These are phyloP conservation scores for Sphaerodactylus townsendi DNA, from an alignment of 2,113 vertebrate species.

Conservation along the genomic window DNA sequence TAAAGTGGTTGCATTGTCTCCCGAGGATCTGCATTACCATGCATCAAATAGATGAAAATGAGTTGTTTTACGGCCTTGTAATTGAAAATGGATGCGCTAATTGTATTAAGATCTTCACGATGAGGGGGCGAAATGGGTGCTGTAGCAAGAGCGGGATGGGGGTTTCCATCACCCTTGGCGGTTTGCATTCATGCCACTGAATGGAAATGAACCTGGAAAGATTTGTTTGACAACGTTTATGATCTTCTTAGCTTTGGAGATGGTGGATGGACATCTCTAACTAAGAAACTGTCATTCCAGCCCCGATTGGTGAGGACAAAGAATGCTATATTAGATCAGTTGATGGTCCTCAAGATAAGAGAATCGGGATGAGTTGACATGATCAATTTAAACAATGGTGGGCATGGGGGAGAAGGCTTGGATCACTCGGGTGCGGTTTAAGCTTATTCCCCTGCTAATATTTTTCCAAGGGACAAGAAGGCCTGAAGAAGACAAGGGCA, in stretches of 20 bases:
- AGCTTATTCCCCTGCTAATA: not conserved
- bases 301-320: not conserved
- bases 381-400: not conserved
- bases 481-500: not conserved
- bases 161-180: conserved; percentile 14
- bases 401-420: not conserved
- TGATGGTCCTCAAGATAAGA: not conserved
- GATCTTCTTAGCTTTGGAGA: not conserved
- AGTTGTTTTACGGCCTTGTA: conserved; percentile 63
- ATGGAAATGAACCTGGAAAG: not conserved
- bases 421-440: not conserved
- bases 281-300: not conserved
- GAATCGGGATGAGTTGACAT: not conserved
- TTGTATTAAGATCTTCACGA: conserved; percentile 63
- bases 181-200: not conserved
- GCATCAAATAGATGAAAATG: conserved; percentile 71
- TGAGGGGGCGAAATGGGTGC: conserved; percentile 44
- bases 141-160: conserved; percentile 41
- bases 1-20: conserved; percentile 60
- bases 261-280: not conserved
- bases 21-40: conserved; percentile 60
- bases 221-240: not conserved
- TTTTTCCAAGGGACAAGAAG: not conserved
- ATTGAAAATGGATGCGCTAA: conserved; percentile 66
- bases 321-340: accelerated